A percentile compares a stretch with the other conserved stretches of the same genome.
phyloP scores from a whole-genome alignment of 2,797 vertebrate genomes.

The Mareca penelope region DNA sequence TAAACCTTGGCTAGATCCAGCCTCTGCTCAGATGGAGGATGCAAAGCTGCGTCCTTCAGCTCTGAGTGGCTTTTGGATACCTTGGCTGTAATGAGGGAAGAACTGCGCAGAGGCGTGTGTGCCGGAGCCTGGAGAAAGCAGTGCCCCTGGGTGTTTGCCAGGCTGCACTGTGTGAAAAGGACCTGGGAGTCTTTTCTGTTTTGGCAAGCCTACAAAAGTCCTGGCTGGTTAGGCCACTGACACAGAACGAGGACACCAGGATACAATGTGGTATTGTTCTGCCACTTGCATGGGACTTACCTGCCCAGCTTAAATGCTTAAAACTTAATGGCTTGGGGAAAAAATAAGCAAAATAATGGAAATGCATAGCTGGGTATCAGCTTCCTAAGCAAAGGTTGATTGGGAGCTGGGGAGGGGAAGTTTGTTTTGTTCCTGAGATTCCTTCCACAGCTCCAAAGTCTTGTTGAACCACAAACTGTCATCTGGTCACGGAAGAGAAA shows the following conservation, averaged over 20 bases:
- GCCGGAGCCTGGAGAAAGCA: neutral
- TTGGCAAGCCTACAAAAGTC: neutral
- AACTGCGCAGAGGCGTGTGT: neutral
- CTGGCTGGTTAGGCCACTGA: neutral
- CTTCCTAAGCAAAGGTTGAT: neutral
- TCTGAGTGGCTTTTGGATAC: neutral
- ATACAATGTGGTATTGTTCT: conserved; percentile 40
- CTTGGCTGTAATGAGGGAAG: neutral
- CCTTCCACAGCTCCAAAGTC: neutral
- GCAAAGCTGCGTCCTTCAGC: neutral
- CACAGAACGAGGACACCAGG: neutral
- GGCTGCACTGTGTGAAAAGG: neutral
- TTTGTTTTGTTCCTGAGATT: neutral
- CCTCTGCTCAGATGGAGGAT: neutral
- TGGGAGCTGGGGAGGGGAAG: neutral
- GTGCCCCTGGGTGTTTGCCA: neutral
- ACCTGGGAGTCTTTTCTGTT: neutral
- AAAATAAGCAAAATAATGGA: neutral
- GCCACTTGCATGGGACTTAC: neutral
- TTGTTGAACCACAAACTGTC: neutral
- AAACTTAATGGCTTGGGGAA: neutral
- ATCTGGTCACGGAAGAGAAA: neutral
- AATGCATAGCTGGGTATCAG: neutral
- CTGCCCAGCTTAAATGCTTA: neutral
- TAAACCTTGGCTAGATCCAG: neutral